phyloP scores from a whole-genome alignment of 2,797 vertebrate genomes.

The Decapterus maruadsi region DNA sequence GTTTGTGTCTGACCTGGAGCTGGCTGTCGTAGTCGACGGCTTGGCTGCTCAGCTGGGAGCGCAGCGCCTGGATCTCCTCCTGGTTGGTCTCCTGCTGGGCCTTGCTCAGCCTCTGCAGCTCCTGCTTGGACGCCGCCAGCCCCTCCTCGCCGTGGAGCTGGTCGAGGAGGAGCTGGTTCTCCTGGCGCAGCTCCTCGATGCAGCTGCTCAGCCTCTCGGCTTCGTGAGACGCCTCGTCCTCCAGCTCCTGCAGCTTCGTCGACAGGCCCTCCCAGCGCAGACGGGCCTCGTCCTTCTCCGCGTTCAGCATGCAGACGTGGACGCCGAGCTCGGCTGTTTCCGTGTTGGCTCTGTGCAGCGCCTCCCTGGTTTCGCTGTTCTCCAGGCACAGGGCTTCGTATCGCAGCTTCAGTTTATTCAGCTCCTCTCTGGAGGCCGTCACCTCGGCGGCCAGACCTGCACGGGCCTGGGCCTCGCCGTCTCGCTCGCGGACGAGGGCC shows the following conservation, averaged over 20 bases:
- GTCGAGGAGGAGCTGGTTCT: slow-evolving; percentile 85
- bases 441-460: slow-evolving; percentile 80
- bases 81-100: slow-evolving; percentile 79
- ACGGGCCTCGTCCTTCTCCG: slow-evolving; percentile 87
- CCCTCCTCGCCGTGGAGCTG: slow-evolving; percentile 79
- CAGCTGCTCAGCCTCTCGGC: slow-evolving; percentile 77
- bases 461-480: slow-evolving; percentile 75
- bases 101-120: slow-evolving; percentile 69
- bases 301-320: slow-evolving; percentile 89
- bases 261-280: slow-evolving; percentile 81
- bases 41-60: slow-evolving; percentile 89
- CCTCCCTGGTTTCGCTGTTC: slow-evolving; percentile 88
- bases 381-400: slow-evolving; percentile 84
- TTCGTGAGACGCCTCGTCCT: slow-evolving; percentile 79
- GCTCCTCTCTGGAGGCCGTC: slow-evolving; percentile 82
- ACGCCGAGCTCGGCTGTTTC: slow-evolving; percentile 92
- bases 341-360: slow-evolving; percentile 90
- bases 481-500: slow-evolving; percentile 76
- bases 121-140: slow-evolving; percentile 22
- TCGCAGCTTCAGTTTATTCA: slow-evolving; percentile 78
- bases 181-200: slow-evolving; percentile 79
- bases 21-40: slow-evolving; percentile 84
- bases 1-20: slow-evolving; percentile 74
- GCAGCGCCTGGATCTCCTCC: slow-evolving; percentile 87
- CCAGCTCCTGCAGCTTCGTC: slow-evolving; percentile 78